Evolutionary conservation across 1,140 invertebrate genomes (phyloP).

Genomic region (Lasioglossum baleicum): DNA sequence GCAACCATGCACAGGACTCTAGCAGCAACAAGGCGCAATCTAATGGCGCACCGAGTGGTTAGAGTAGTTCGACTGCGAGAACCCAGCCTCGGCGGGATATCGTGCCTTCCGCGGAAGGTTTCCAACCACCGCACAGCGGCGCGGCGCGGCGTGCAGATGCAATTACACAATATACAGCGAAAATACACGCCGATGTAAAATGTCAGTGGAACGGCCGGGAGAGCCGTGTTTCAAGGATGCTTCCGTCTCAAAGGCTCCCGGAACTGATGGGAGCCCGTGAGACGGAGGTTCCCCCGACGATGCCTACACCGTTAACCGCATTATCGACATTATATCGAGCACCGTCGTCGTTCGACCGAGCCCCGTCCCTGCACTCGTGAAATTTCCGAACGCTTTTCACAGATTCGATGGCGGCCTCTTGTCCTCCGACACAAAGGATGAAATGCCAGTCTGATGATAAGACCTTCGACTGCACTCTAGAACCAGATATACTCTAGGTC

Average conservation of each 20-base stretch:
- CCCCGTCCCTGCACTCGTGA: too few relatives aligned
- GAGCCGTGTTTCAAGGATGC: conserved; percentile 49
- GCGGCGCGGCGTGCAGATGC: neutral
- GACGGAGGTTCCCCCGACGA: neutral
- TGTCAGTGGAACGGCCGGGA: conserved; percentile 54
- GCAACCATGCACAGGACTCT: too few relatives aligned
- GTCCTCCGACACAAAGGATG: too few relatives aligned
- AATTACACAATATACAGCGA: conserved; percentile 47
- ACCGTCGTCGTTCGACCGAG: neutral
- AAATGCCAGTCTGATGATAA: too few relatives aligned
- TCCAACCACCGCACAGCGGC: conserved; percentile 2
- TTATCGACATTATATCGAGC: conserved; percentile 43
- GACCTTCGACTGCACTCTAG: too few relatives aligned
- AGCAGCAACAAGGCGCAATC: too few relatives aligned
- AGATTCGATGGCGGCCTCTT: too few relatives aligned
- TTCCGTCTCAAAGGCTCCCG: conserved; percentile 46
- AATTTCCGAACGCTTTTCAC: too few relatives aligned
- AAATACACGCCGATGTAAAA: conserved; percentile 59
- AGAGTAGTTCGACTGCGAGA: too few relatives aligned
- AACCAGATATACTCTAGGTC: too few relatives aligned
- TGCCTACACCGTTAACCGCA: conserved; percentile 22
- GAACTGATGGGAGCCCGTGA: conserved; percentile 35
- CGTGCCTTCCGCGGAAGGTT: conserved; percentile 22
- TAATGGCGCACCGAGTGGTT: too few relatives aligned
- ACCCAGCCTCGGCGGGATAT: neutral